Evolutionary conservation across 2,888 invertebrate species (phyloP), one percentile per base, ranked within the genome.

Genomic region (Dicyrtomina minuta): DNA sequence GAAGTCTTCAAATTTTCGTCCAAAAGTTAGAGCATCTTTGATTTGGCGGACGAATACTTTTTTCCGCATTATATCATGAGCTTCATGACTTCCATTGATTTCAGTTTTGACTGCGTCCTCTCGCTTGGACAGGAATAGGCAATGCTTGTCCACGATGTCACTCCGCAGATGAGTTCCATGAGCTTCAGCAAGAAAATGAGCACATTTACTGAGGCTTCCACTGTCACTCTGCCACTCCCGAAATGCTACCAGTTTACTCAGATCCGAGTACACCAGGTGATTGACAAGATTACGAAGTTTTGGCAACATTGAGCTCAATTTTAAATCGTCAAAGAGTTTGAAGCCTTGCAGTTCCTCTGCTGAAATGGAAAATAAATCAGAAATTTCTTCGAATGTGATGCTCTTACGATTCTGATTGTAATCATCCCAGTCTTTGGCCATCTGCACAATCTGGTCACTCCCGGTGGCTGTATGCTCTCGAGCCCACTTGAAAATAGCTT

Each of bases 61-160:
- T 46, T 66, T 58, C n/a, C 53, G 51, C 44, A 49, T 15, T 39
- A 15, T 64, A 39, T 64, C 64, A 53, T 43, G 20, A 17, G 20
- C 27, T 26, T 41, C 58, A 33, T 27, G 49, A 39, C 15, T 56
- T 13, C 22, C 43, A 41, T 61, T 43, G 26, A 20, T 41, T 17
- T 39, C 53, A 5, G 41, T 43, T 26, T 33, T 49, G 5, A 55
- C 4, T 20, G 22, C 8, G 43, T 71, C 71, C 58, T 59, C 53
- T 22, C 68, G 60, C 24, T 68, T 61, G 27, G 59, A 56, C 39
- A 71, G 68, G 44, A 55, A 68, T 26, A 59, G 24, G n/a, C 59
- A 58, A 60, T 72, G 72, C 53, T 72, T 72, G 46, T 72, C 72
- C 27, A 68, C 27, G 15, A 72, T 60, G 17, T 72, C 72, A 5